Evolutionary conservation across 2,113 vertebrate genomes (phyloP), one percentile per base, ranked within the genome.

Genomic region (Nothocercus nigrocapillus): DNA sequence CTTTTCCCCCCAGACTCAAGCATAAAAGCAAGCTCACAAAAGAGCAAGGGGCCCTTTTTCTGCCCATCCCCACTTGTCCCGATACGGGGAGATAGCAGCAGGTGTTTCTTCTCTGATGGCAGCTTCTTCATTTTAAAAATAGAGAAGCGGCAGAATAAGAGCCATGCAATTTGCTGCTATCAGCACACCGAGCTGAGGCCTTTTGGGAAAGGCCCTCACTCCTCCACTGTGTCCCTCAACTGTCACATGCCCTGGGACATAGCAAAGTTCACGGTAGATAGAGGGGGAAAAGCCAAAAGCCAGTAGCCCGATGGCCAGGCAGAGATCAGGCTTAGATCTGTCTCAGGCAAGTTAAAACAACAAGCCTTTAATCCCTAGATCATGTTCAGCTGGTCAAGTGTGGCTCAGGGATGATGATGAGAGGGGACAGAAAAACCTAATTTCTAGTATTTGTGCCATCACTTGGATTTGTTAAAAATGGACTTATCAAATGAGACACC

Each of bases 301-400:
- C 5, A n/a, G 54, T 3, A 45, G 68, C 82, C 76, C 38, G 40
- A 53, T 28, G 68, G 72, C 62, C 42, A n/a, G 86, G 58, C 92
- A 84, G 69, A 89, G 58, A 61, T 36, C 85, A 82, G 76, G 44
- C 72, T 73, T 80, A 82, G 85, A 75, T 84, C 77, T 90, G 21
- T 47, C 66, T 53, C 7, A 53, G 51, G 64, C 44, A 51, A 93
- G 74, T 67, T 85, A 66, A 90, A 96, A 95, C 66, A 88, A 88
- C 92, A 87, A 93, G 77, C 78, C 83, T 95, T 93, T 93, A 89
- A 96, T 93, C 85, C 67, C 36, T 12, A 73, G 54, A 54, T 89
- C 40, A 2, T 7, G 30, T 58, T 38, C 83, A 92, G 84, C 3
- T 6, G 91, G 89, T 97, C 93, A 95, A 92, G 79, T 58, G 47